Conservation (phyloP, 2,888 invertebrate genomes). For the Embidobia sp. region DNA sequence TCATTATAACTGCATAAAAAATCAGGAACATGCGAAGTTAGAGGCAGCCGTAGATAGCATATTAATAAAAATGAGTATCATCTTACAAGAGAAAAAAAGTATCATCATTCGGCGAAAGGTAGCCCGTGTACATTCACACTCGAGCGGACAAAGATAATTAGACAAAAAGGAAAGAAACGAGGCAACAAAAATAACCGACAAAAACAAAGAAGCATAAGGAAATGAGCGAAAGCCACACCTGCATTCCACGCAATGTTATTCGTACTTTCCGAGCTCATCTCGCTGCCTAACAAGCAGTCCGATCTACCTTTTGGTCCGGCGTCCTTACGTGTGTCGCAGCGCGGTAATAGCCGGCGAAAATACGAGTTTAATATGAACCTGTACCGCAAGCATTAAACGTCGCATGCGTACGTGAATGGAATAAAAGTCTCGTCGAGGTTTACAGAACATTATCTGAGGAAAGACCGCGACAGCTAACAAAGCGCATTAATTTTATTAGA, state of each 20-base stretch:
- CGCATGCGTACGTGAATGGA: constrained; percentile 45
- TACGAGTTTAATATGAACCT: constrained; percentile 70
- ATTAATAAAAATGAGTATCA: too few species aligned
- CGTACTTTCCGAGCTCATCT: constrained; percentile 36
- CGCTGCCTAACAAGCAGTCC: constrained; percentile 32
- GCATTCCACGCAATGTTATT: constrained; percentile 32
- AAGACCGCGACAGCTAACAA: constrained; percentile 41
- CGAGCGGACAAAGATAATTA: constrained; percentile 45
- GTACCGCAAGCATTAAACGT: constrained; percentile 52
- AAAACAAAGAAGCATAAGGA: constrained; percentile 49
- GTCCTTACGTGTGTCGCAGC: constrained; percentile 46
- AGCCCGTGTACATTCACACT: constrained; percentile 17
- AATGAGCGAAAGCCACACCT: constrained; percentile 43
- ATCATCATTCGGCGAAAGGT: too few species aligned
- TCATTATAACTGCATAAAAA: too few species aligned
- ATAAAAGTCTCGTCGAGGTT: constrained; percentile 51
- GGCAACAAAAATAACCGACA: constrained; percentile 17
- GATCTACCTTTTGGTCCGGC: constrained; percentile 30
- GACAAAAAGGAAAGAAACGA: constrained; percentile 20
- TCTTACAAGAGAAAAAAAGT: too few species aligned
- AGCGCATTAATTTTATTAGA: constrained; percentile 52
- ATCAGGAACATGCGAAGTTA: too few species aligned
- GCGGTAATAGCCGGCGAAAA: constrained; percentile 70
- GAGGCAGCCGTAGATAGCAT: too few species aligned
- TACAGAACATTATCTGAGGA: constrained; percentile 50